Conservation (phyloP, 2,113 vertebrate genomes). For the Pangasianodon hypophthalmus region DNA sequence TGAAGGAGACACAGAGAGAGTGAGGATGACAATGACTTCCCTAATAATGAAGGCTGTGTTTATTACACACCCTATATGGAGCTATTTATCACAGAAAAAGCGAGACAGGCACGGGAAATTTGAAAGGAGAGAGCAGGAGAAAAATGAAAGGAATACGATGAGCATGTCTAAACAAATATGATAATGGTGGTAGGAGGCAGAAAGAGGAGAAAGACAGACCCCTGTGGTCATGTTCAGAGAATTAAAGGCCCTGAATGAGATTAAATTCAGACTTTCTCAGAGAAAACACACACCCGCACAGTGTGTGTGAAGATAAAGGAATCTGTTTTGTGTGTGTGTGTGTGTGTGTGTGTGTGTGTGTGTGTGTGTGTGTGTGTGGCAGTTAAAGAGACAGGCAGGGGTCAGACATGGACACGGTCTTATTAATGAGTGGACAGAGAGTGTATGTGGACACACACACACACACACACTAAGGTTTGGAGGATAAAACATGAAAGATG, state of each 20-base stretch:
- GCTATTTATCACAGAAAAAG: slow-evolving; percentile 40
- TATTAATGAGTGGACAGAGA: not conserved
- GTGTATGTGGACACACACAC: not conserved
- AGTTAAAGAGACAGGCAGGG: not conserved
- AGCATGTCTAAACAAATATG: slow-evolving; percentile 30
- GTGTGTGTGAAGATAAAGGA: not conserved
- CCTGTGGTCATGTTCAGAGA: not conserved
- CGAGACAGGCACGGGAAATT: not conserved
- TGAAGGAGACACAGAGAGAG: not conserved
- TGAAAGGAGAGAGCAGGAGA: not conserved
- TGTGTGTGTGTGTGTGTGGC: not conserved
- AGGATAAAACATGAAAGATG: slow-evolving; percentile 41
- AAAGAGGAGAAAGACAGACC: not conserved
- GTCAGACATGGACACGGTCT: not conserved
- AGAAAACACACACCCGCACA: not conserved
- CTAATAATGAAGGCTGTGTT: slow-evolving; percentile 47
- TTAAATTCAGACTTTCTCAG: slow-evolving; percentile 8
- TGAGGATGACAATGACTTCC: not conserved
- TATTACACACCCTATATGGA: slow-evolving; percentile 41
- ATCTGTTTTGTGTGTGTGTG: not conserved
- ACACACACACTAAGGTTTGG: slow-evolving; percentile 12
- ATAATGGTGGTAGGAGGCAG: slow-evolving; percentile 15
- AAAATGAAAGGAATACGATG: slow-evolving; percentile 1
- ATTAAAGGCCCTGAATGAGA: slow-evolving; percentile 15
- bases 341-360: no score